Evolutionary conservation across 2,113 vertebrate species (phyloP).

Genomic region (Scalopus aquaticus): DNA sequence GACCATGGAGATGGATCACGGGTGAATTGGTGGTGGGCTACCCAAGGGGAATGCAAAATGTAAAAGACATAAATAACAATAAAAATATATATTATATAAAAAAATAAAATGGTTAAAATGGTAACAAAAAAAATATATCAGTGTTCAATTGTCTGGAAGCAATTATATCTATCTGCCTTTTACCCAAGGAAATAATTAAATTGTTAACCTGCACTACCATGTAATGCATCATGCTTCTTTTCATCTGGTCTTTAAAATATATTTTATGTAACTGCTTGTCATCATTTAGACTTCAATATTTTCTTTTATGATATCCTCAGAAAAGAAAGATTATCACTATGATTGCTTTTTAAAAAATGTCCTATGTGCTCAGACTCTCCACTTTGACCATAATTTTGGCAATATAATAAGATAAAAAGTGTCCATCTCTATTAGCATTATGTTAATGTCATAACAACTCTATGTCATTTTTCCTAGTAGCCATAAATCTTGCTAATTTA

Average conservation of each 20-base stretch:
- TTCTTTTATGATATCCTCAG: background rate
- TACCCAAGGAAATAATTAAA: background rate
- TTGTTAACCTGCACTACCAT: background rate
- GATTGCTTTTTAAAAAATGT: constrained; percentile 21
- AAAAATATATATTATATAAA: too few species aligned
- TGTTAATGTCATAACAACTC: constrained; percentile 18
- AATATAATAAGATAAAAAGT: constrained; percentile 39
- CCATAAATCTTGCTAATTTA: constrained; percentile 46
- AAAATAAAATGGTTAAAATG: too few species aligned
- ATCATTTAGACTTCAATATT: constrained; percentile 34
- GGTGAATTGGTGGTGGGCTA: too few species aligned
- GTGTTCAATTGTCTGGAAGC: background rate
- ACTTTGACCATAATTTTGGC: constrained; percentile 33
- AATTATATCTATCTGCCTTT: background rate
- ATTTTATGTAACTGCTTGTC: background rate
- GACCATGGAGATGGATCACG: too few species aligned
- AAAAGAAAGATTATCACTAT: background rate
- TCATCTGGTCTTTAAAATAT: constrained; percentile 3
- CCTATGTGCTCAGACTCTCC: background rate
- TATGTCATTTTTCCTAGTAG: background rate
- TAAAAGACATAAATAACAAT: too few species aligned
- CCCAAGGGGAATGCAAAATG: too few species aligned
- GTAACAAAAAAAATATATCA: too few species aligned
- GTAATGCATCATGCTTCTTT: background rate
- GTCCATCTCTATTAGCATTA: constrained; percentile 20